phyloP scores from a whole-genome alignment of 2,888 invertebrate genomes.

The Halictus ligatus region DNA sequence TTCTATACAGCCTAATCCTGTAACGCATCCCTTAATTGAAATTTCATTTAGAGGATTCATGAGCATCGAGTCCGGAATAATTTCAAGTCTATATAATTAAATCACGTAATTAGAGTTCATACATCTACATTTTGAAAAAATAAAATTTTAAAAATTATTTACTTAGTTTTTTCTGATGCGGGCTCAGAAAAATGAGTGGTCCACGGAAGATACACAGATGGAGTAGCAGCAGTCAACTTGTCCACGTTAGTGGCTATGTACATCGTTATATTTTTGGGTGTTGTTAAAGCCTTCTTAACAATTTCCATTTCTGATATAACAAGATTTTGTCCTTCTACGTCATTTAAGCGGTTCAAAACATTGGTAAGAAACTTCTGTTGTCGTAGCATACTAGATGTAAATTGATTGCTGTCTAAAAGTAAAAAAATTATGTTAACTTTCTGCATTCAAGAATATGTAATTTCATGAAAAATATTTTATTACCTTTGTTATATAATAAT shows the following conservation, averaged over 20 bases:
- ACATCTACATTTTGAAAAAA: neutral
- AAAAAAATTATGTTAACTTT: slow-evolving; percentile 19
- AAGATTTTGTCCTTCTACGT: slow-evolving; percentile 84
- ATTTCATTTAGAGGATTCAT: slow-evolving; percentile 81
- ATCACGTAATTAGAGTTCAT: slow-evolving; percentile 9
- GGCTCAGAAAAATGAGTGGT: slow-evolving; percentile 82
- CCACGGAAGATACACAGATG: slow-evolving; percentile 86
- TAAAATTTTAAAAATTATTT: slow-evolving; percentile 36
- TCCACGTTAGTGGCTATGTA: slow-evolving; percentile 91
- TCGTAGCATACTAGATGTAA: slow-evolving; percentile 89
- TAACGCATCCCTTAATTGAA: slow-evolving; percentile 87
- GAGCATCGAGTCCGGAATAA: slow-evolving; percentile 85
- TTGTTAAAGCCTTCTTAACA: slow-evolving; percentile 87
- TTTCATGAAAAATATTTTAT: slow-evolving; percentile 16
- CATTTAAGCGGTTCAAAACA: slow-evolving; percentile 87
- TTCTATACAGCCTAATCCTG: slow-evolving; percentile 93
- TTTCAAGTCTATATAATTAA: slow-evolving; percentile 80
- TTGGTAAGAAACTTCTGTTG: slow-evolving; percentile 92
- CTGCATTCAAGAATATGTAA: neutral
- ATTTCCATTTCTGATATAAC: slow-evolving; percentile 85
- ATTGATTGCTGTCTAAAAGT: slow-evolving; percentile 89
- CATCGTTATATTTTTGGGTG: slow-evolving; percentile 87
- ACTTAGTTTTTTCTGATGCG: slow-evolving; percentile 79
- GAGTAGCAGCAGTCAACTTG: slow-evolving; percentile 84
- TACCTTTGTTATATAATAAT: slow-evolving; percentile 87